Conservation (phyloP, 2,113 vertebrate genomes). For the Eublepharis macularius region DNA sequence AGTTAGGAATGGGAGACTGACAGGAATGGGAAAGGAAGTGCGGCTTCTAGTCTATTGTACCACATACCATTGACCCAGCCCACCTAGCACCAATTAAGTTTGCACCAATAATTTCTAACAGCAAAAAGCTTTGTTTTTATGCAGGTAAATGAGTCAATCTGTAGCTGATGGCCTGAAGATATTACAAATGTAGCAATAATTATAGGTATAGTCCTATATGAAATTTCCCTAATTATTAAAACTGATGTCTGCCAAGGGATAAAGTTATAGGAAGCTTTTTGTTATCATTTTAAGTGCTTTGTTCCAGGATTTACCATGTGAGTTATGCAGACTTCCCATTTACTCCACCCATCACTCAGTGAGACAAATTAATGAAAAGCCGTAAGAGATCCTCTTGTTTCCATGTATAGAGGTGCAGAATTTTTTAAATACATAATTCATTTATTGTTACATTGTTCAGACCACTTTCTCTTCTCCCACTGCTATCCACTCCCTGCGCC, state of each 20-base stretch:
- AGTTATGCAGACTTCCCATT: not conserved
- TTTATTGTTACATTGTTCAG: not conserved
- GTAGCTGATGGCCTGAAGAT: not conserved
- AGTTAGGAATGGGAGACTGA: no score
- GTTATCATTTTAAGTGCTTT: not conserved
- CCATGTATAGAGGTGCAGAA: not conserved
- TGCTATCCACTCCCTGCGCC: not conserved
- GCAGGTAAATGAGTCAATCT: not conserved
- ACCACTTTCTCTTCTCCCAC: not conserved
- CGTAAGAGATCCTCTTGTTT: not conserved
- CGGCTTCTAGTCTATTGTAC: not conserved
- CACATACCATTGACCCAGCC: not conserved
- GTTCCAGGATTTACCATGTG: not conserved
- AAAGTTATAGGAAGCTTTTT: not conserved
- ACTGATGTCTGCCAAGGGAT: not conserved
- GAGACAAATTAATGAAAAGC: not conserved
- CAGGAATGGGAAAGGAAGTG: not conserved
- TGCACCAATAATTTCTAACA: no score
- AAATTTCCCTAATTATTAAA: not conserved
- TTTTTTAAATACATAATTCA: not conserved
- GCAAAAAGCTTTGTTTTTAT: not conserved
- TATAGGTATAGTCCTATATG: not conserved
- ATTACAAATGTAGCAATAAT: not conserved
- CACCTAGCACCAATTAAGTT: not conserved
- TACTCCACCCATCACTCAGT: not conserved